Base-by-base conservation (phyloP, 64 coral and sea anemone species). In the Porites lutea region DNA sequence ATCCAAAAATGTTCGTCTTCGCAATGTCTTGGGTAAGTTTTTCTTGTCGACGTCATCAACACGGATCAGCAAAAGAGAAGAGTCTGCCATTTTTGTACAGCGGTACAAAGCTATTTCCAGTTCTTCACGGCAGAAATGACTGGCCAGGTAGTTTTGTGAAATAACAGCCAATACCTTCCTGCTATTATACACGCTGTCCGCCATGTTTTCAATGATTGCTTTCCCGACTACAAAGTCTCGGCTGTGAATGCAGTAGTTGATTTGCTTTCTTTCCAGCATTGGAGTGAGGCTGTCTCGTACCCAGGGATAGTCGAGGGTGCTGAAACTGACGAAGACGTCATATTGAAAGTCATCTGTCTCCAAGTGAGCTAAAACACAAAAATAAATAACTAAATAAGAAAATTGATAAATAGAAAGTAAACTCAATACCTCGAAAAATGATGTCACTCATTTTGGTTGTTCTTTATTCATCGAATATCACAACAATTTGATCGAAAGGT, bases 1-100 rank as follows among this genome's bases (percentile, higher is more conserved):
- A 52, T 93, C 91, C 2, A 93, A 75, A 67, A 93, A 93, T 15
- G 91, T 93, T 71, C 91, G 59, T 21, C 85, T 93, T 22, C 91
- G 65, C 58, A 93, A 58, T 2, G 91, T 43, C 48, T 93, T 93
- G 15, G 91, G 91, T 8, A 93, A 73, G 12, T 48, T 14, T 14
- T 76, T 67, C 49, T 87, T 86, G 11, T 87, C 74, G 20, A 93
- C 61, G 8, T 8, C 10, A 71, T 93, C 91, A 5, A 93, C 48
- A 70, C 91, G 71, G 52, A 93, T 93, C 18, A 93, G 65, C 9
- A 93, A 44, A 5, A 93, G 74, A 67, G 82, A 93, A 2, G 68
- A 72, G 16, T 93, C 91, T 3, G 78, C 72, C 82, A 86, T 70
- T 59, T 93, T 82, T 19, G 91, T 72, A 50, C 46, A 77, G 53